Evolutionary conservation across 2,888 invertebrate species (phyloP).

Genomic region (Scaptomyza caliginosa): DNA sequence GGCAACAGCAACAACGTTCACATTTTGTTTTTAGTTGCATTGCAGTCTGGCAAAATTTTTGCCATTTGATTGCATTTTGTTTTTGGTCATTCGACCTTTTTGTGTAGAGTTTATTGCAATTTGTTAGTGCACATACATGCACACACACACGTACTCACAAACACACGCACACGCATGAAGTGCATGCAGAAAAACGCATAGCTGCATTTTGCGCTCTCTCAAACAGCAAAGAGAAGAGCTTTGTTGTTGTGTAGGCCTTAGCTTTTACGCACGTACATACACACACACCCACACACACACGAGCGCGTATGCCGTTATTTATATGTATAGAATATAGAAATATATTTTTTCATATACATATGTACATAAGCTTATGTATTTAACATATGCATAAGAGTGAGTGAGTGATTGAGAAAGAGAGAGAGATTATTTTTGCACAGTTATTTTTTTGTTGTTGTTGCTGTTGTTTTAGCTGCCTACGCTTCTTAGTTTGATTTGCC

Average conservation of each 20-base stretch:
- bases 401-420: not conserved
- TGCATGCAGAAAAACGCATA: constrained; percentile 70
- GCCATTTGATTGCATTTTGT: constrained; percentile 75
- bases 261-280: constrained; percentile 34
- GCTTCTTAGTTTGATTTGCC: constrained; percentile 72
- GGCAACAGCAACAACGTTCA: constrained; percentile 10
- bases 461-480: constrained; percentile 1
- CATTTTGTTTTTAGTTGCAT: constrained; percentile 63
- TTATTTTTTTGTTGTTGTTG: too few relatives aligned
- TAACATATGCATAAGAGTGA: not conserved
- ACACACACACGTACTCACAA: constrained; percentile 4
- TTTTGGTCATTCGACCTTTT: constrained; percentile 52
- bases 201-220: constrained; percentile 58
- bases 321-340: constrained; percentile 54
- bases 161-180: constrained; percentile 10
- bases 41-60: constrained; percentile 76
- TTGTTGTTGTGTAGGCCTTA: constrained; percentile 34
- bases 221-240: constrained; percentile 43
- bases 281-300: constrained; percentile 7
- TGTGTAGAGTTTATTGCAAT: constrained; percentile 62
- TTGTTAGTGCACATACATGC: constrained; percentile 55
- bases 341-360: constrained; percentile 31
- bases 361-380: constrained; percentile 12
- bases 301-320: too few relatives aligned
- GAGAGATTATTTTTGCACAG: constrained; percentile 19